Conservation (phyloP, 2,113 vertebrate species). For the Zootoca vivipara region DNA sequence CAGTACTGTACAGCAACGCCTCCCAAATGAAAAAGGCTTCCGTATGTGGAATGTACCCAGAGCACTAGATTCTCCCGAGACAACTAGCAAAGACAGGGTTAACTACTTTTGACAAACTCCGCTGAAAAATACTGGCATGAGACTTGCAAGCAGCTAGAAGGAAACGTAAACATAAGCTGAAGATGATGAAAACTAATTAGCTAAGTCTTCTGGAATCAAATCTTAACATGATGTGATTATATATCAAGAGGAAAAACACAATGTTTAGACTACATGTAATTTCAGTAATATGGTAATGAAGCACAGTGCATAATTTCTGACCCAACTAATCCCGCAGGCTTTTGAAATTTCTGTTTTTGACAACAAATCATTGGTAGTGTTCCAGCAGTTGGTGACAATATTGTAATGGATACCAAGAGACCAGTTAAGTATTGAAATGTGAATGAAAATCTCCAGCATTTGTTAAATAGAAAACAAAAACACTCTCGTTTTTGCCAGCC, state of each 20-base stretch:
- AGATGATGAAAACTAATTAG: conserved; percentile 36
- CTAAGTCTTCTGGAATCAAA: conserved; percentile 33
- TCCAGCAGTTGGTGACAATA: conserved; percentile 23
- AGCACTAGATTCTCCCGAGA: background rate
- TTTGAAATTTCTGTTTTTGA: conserved; percentile 37
- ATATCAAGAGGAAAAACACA: conserved; percentile 33
- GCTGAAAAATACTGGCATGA: conserved; percentile 31
- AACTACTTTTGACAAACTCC: conserved; percentile 36
- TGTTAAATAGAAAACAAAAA: conserved; percentile 6
- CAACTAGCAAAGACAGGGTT: conserved; percentile 16
- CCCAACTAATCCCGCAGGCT: background rate
- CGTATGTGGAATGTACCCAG: background rate
- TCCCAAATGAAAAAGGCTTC: no score
- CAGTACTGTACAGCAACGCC: no score
- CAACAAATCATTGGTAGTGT: conserved; percentile 21
- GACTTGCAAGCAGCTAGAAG: conserved; percentile 24
- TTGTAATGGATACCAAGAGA: conserved; percentile 12
- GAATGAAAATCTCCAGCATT: conserved; percentile 24
- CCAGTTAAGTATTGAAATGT: conserved; percentile 11
- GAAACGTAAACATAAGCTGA: conserved; percentile 31
- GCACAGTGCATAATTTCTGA: conserved; percentile 43
- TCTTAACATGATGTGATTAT: conserved; percentile 27
- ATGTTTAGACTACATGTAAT: conserved; percentile 25
- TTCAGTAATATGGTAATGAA: conserved; percentile 28
- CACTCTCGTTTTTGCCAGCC: background rate